Base-by-base conservation (phyloP, 2,888 invertebrate genomes). In the Drosophila longiperda region DNA sequence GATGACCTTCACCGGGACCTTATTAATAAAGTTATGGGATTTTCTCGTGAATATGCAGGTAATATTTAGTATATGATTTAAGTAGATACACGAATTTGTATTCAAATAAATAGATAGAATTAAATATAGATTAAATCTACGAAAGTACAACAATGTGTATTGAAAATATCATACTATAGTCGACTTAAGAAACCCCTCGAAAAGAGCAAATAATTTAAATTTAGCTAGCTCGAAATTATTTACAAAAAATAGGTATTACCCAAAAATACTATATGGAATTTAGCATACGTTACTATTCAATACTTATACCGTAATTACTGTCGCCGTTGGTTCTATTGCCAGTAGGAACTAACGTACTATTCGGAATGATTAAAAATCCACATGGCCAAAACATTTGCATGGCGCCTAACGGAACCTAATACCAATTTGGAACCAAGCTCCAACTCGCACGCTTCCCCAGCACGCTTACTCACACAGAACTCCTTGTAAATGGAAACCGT, bases 401-500 rank as follows among this genome's bases (percentile, higher is more conserved):
- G 81, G 77, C 77, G 74, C 77, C 77, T 74, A 74, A 77, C 77
- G 72, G 78, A 88, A 80, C 81, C 75, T 73, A 81, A 81, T 82
- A 86, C 88, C 88, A 86, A 85, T 85, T 87, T 83, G 83, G 87
- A 58, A 81, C 78, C 80, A 69, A 78, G 70, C 85, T 75, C 71
- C 59, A 70, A 67, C 82, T 67, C 73, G 73, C 85, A 85, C 78
- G 84, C 85, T 87, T 57, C 78, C 66, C 78, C 71, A 71, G 60
- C 73, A 68, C 80, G 73, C 54, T 55, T 29, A 38, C 54, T 38
- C 36, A 55, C 26, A 54, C 54, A 54, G 63, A 70, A 73, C 86
- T 83, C 75, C 74, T 75, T 82, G 85, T 86, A 86, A 85, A 83
- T 85, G 83, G 88, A 85, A 88, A 86, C 85, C 87, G 84, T 84